These are phyloP conservation scores for Oreotrochilus melanogaster DNA, from an alignment of 2,113 vertebrate genomes.

Conservation along the genomic window DNA sequence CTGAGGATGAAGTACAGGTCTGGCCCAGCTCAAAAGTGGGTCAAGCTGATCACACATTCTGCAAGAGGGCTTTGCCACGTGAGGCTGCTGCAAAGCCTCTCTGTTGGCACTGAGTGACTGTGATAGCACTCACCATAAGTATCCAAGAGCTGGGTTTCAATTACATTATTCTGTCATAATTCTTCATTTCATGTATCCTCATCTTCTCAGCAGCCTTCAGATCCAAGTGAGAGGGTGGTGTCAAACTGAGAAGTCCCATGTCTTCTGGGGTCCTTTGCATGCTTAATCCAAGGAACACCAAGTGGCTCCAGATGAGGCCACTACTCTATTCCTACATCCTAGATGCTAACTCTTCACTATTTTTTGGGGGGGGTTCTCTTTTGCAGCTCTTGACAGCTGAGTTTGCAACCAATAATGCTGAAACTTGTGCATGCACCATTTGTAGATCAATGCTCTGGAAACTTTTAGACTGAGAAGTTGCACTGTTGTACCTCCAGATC, in stretches of 20 bases:
- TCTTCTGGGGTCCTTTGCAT: background rate
- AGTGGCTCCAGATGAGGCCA: background rate
- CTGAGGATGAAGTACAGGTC: background rate
- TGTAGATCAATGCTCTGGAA: background rate
- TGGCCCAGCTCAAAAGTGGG: constrained; percentile 33
- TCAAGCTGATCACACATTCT: constrained; percentile 2
- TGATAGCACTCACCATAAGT: background rate
- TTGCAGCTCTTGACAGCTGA: background rate
- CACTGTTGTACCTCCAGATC: background rate
- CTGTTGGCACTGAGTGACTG: background rate
- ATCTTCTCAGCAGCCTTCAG: background rate
- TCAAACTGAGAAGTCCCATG: background rate
- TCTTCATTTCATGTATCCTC: background rate
- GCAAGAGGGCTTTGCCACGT: background rate
- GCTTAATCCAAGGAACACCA: background rate
- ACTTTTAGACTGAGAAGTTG: background rate
- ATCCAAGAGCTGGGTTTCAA: background rate
- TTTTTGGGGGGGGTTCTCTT: background rate
- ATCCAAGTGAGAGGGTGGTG: background rate
- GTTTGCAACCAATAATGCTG: background rate
- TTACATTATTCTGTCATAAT: background rate
- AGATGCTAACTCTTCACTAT: background rate
- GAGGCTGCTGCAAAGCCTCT: background rate
- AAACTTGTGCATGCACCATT: background rate
- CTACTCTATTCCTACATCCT: background rate